Evolutionary conservation across 2,113 vertebrate genomes (phyloP).

Genomic region (Gnathonemus echidnorhynchus): DNA sequence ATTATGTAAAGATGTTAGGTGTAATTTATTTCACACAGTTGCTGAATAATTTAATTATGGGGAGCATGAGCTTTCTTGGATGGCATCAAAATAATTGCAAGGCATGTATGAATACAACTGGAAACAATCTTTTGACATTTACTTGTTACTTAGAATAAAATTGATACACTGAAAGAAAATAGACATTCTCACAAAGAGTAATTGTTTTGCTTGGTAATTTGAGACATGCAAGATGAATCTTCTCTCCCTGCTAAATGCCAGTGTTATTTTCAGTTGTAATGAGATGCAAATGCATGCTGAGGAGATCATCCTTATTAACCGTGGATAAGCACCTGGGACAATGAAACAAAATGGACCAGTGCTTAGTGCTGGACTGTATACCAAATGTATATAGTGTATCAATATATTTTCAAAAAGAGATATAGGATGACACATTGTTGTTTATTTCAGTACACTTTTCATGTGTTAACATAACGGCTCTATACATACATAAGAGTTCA

Average conservation of each 20-base stretch:
- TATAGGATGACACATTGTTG: background rate
- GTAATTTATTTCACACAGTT: background rate
- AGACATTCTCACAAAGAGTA: constrained; percentile 48
- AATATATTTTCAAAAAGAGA: background rate
- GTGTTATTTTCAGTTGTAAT: constrained; percentile 31
- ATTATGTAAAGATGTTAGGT: background rate
- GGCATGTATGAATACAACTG: constrained; percentile 34
- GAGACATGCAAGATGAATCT: constrained; percentile 25
- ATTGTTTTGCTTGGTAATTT: constrained; percentile 38
- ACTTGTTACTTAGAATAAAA: constrained; percentile 35
- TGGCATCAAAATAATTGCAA: constrained; percentile 29
- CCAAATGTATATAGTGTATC: background rate
- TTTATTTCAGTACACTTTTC: background rate
- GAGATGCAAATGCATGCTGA: constrained; percentile 1
- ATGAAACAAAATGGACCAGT: background rate
- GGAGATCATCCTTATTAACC: background rate
- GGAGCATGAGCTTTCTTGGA: no score
- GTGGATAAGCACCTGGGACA: background rate
- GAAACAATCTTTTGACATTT: constrained; percentile 29
- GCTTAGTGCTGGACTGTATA: background rate
- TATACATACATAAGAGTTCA: background rate
- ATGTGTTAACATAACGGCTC: no score
- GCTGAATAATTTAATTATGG: background rate
- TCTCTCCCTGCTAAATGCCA: constrained; percentile 12
- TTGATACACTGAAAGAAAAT: constrained; percentile 41